A percentile compares a stretch with the other conserved stretches of the same genome.
phyloP scores from a whole-genome alignment of 2,888 invertebrate genomes.

The Anthophora plumipes region DNA sequence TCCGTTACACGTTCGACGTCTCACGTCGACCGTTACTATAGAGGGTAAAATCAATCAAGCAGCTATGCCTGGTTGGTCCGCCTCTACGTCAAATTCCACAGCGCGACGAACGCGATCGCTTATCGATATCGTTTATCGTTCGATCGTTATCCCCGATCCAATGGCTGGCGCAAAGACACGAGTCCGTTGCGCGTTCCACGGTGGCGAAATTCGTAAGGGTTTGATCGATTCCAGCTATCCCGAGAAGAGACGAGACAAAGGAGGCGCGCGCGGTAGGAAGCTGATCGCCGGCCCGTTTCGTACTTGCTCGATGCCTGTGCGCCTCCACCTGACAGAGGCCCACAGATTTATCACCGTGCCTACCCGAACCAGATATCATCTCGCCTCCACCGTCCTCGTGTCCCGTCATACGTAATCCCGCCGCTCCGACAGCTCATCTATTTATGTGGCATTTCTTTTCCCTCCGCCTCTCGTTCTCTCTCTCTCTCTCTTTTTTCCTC shows the following conservation, averaged over 20 bases:
- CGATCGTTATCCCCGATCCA: conserved; percentile 37
- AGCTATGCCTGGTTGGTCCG: background rate
- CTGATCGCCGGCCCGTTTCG: conserved; percentile 59
- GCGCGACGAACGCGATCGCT: conserved; percentile 43
- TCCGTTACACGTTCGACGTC: background rate
- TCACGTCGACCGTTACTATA: background rate
- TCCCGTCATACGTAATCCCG: conserved; percentile 76
- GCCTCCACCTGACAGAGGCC: conserved; percentile 77
- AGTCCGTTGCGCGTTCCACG: conserved; percentile 59
- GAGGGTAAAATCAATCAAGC: conserved; percentile 34
- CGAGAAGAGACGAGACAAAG: conserved; percentile 74
- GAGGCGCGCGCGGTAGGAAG: conserved; percentile 70
- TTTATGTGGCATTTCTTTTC: conserved; percentile 74
- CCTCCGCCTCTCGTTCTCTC: conserved; percentile 28
- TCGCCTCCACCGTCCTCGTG: conserved; percentile 75
- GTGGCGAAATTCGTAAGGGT: conserved; percentile 73
- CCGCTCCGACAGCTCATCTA: conserved; percentile 77
- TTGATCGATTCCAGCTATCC: conserved; percentile 76
- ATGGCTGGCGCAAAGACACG: conserved; percentile 42
- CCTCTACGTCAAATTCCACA: conserved; percentile 39
- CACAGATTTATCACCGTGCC: conserved; percentile 83
- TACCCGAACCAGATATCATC: conserved; percentile 82
- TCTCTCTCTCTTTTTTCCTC: conserved; percentile 21
- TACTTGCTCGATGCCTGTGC: conserved; percentile 44
- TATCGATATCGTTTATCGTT: conserved; percentile 53